A percentile compares a stretch with the other conserved stretches of the same genome.
Evolutionary conservation across 2,113 vertebrate genomes (phyloP).

Genomic region (Hirundichthys speculiger): DNA sequence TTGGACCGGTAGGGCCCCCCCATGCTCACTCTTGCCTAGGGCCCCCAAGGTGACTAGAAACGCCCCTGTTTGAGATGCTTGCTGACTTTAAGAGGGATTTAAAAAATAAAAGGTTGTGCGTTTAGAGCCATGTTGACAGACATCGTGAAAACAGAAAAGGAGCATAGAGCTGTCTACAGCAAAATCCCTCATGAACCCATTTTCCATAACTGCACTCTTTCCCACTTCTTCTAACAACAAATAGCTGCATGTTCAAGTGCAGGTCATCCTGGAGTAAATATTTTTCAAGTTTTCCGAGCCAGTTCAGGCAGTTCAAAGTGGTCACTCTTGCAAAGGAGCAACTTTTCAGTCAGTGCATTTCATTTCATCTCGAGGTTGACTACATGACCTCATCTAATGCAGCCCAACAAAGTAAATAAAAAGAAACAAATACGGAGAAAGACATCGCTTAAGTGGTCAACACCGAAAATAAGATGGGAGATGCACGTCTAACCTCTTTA

Average conservation of each 20-base stretch:
- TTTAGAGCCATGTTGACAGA: too few relatives aligned
- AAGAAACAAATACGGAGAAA: not conserved
- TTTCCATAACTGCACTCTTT: too few relatives aligned
- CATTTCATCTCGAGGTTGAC: too few relatives aligned
- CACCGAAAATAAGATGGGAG: too few relatives aligned
- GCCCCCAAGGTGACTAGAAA: too few relatives aligned
- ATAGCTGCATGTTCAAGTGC: constrained; percentile 2
- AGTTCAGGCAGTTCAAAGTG: constrained; percentile 1
- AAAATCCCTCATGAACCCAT: too few relatives aligned
- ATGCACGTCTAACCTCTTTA: not conserved
- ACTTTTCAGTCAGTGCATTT: too few relatives aligned
- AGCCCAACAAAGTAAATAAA: constrained; percentile 11
- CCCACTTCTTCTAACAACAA: constrained; percentile 61
- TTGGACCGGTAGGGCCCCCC: too few relatives aligned
- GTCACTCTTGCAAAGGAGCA: too few relatives aligned
- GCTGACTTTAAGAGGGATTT: constrained; percentile 7
- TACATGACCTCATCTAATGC: constrained; percentile 31
- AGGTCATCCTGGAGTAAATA: constrained; percentile 40
- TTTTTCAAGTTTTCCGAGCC: constrained; percentile 46
- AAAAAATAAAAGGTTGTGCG: not conserved
- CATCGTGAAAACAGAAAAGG: too few relatives aligned
- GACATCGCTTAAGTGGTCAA: not conserved
- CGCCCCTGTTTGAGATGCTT: constrained; percentile 9
- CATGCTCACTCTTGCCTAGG: too few relatives aligned
- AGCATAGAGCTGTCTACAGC: too few relatives aligned